These are phyloP conservation scores for Aporophyla nigra DNA, from an alignment of 2,888 invertebrate species.

Conservation along the genomic window DNA sequence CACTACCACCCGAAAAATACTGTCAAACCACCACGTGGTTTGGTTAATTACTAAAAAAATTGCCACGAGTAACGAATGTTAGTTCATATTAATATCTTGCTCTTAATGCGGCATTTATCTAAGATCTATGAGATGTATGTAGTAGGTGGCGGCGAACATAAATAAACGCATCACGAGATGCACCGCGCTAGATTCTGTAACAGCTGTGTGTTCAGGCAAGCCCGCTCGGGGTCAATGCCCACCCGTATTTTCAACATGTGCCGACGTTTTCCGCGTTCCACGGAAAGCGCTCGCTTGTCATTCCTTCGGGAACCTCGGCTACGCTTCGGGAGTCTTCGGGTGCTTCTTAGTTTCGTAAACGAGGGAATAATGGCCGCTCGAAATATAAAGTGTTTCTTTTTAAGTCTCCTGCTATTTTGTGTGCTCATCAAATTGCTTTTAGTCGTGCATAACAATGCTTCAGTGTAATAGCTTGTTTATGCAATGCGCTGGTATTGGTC, in stretches of 20 bases:
- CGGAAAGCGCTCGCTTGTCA: conserved; percentile 87
- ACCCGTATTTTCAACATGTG: conserved; percentile 90
- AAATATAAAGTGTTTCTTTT: conserved; percentile 57
- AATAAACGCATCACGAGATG: conserved; percentile 84
- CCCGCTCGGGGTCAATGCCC: conserved; percentile 89
- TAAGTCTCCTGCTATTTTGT: conserved; percentile 53
- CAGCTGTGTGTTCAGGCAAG: conserved; percentile 86
- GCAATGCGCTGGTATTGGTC: conserved; percentile 39
- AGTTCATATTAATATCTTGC: conserved; percentile 54
- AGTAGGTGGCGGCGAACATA: conserved; percentile 74
- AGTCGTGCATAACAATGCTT: conserved; percentile 44
- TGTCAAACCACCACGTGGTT: not conserved
- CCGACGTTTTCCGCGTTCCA: conserved; percentile 90
- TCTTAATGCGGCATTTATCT: conserved; percentile 62
- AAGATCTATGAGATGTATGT: conserved; percentile 73
- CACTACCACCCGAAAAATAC: conserved; percentile 3
- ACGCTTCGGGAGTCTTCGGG: conserved; percentile 77
- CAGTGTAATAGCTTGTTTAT: conserved; percentile 55
- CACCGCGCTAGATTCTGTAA: conserved; percentile 86
- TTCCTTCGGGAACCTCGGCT: conserved; percentile 85
- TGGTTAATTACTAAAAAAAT: conserved; percentile 5
- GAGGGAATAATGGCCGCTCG: conserved; percentile 54
- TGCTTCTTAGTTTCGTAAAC: conserved; percentile 63
- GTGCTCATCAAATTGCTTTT: conserved; percentile 59
- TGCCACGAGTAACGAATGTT: conserved; percentile 16